These are phyloP conservation scores for Graphium colonna DNA, from an alignment of 2,888 invertebrate species.

Conservation along the genomic window DNA sequence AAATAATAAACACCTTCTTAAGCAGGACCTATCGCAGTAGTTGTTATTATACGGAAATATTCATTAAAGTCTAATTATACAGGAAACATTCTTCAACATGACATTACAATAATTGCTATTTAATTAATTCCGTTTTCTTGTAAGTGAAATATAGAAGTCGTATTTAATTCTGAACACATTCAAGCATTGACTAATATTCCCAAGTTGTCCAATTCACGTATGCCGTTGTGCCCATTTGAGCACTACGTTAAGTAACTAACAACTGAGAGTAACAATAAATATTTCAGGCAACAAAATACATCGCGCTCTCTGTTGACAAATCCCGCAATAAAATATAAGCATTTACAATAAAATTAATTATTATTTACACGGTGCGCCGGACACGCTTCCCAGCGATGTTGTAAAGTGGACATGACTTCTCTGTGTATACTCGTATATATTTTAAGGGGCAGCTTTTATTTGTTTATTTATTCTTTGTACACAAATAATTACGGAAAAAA, in stretches of 20 bases:
- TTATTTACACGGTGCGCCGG: conserved; percentile 77
- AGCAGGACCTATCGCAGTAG: too few relatives aligned
- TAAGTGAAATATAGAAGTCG: neutral
- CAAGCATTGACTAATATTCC: conserved; percentile 23
- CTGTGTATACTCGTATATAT: too few relatives aligned
- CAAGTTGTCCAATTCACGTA: conserved; percentile 41
- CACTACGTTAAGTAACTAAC: conserved; percentile 67
- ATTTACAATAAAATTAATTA: conserved; percentile 81
- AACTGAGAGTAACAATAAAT: conserved; percentile 65
- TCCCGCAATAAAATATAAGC: conserved; percentile 80
- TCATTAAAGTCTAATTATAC: too few relatives aligned
- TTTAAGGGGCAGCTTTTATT: too few relatives aligned
- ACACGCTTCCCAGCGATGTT: conserved; percentile 49
- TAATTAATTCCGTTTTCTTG: too few relatives aligned
- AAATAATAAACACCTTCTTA: too few relatives aligned
- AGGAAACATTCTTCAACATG: too few relatives aligned
- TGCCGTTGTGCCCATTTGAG: conserved; percentile 55
- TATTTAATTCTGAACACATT: conserved; percentile 1
- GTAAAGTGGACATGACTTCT: conserved; percentile 43
- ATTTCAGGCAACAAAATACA: conserved; percentile 74
- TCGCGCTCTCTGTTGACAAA: conserved; percentile 78
- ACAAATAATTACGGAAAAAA: too few relatives aligned
- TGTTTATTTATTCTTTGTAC: too few relatives aligned
- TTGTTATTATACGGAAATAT: too few relatives aligned
- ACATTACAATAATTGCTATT: too few relatives aligned